A percentile compares a stretch with the other conserved stretches of the same genome.
These are phyloP conservation scores for Timema podura DNA, from an alignment of 2,888 invertebrate species.

Conservation along the genomic window DNA sequence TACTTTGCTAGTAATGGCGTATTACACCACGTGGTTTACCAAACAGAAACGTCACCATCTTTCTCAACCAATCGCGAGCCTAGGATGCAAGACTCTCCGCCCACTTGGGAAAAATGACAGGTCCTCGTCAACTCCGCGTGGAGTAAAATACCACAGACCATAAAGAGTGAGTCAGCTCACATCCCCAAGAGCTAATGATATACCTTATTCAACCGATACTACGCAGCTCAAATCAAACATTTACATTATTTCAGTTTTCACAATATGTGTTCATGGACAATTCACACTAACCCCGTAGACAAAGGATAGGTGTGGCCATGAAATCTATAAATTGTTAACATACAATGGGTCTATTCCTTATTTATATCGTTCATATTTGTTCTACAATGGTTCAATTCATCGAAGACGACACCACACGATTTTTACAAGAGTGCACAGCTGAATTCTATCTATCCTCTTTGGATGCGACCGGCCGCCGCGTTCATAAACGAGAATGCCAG, in stretches of 20 bases:
- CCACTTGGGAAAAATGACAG: slow-evolving; percentile 35
- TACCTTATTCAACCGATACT: slow-evolving; percentile 3
- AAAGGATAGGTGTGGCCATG: no score
- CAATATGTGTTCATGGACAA: no score
- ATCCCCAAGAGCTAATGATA: slow-evolving; percentile 23
- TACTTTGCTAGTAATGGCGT: slow-evolving; percentile 35
- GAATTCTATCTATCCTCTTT: not conserved
- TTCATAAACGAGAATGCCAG: slow-evolving; percentile 21
- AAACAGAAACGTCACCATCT: slow-evolving; percentile 31
- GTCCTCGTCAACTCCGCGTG: slow-evolving; percentile 43
- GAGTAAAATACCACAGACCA: slow-evolving; percentile 34
- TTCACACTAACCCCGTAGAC: no score
- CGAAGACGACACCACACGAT: no score
- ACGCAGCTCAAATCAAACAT: no score
- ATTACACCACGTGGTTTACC: slow-evolving; percentile 34
- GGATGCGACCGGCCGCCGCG: not conserved
- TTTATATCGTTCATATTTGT: no score
- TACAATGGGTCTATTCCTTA: no score
- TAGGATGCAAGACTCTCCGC: slow-evolving; percentile 34
- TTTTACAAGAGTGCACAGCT: slow-evolving; percentile 9
- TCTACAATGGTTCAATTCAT: no score
- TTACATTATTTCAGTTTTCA: no score
- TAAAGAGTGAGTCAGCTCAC: slow-evolving; percentile 23
- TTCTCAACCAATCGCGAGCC: slow-evolving; percentile 30
- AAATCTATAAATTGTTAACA: no score